Base-by-base conservation (phyloP, 2,888 invertebrate species). In the Ametastegia equiseti region DNA sequence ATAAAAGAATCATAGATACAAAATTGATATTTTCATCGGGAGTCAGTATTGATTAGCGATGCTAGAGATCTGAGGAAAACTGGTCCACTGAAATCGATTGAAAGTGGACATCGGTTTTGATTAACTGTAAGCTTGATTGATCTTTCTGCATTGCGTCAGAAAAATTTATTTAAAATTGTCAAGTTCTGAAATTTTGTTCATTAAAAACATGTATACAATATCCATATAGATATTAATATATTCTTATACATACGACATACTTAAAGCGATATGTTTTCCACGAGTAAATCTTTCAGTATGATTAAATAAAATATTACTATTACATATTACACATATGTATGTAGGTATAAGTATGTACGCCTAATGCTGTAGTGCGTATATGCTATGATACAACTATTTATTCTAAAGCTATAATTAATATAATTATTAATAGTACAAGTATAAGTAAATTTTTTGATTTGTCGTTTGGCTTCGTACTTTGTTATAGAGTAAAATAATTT, bases 361-460 rank as follows among this genome's bases (percentile, higher is more conserved):
- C 23, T 7, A 54, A 9, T 15, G 30, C 27, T 30, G 30, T 30
- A 30, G 30, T 60, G 27, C 27, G 7, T 27, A 27, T 11, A 57
- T 57, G n/a, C n/a, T n/a, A n/a, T n/a, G n/a, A 57, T 57, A 54
- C 15, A 23, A 6, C 19, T 23, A 57, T 57, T 9, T 57, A 60
- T 60, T 30, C 13, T 60, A 60, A 60, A 15, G 30, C 60, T 60
- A 69, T 67, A 67, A 36, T 67, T 42, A 71, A 39, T 45, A n/a
- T 71, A 47, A 71, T 45, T 30, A 69, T 50, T 54, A 50, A 27
- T 71, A n/a, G 15, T 54, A 30, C 9, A 73, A 50, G 9, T 54
- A 19, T 54, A 75, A 75, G 19, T 54, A 33, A 73, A 19, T 71
- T 71, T 19, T 75, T 75, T 75, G 75, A 75, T 75, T 75, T 33